Evolutionary conservation across 2,797 vertebrate genomes (phyloP), one percentile per base, ranked within the genome.

Genomic region (Siniperca undulata): DNA sequence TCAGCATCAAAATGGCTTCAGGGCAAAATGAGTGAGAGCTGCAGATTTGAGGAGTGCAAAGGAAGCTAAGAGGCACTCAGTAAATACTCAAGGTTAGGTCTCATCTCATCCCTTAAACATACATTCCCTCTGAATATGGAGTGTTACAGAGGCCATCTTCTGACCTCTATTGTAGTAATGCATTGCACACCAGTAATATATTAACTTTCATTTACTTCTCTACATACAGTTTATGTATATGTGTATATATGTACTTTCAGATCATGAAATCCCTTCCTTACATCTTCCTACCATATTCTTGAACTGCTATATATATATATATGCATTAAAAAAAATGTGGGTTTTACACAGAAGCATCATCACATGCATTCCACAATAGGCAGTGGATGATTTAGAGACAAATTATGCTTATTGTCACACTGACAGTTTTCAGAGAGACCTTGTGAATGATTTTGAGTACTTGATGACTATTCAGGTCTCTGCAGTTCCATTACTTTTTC

Each of bases 11-110:
- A 89, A 78, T 1, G 27, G 86, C 92, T 92, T 85, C 58, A 2
- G 92, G 94, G 91, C 81, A 74, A 75, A 83, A 78, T 16, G 60
- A 76, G 83, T 42, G 88, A 85, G 87, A 72, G 81, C 73, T 50
- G 70, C 67, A 82, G 77, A 91, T 76, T 85, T 56, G 55, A 79
- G 80, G 76, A 88, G 64, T 61, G 84, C 83, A 85, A 78, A 91
- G 80, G 85, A 86, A 90, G 69, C 80, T 60, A 78, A 84, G 80
- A 87, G 84, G 64, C 73, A 44, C 59, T 81, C 34, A 72, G 88
- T 88, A 88, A 92, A 91, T 75, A 85, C 84, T 92, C 84, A 93
- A 93, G 88, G 90, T 95, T 89, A 92, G 81, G 60, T 85, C 91
- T 88, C 70, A 89, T 88, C 81, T 90, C 64, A 64, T 78, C 74